These are phyloP conservation scores for Macrobrachium rosenbergii DNA, from an alignment of 1,140 invertebrate genomes.

Conservation along the genomic window DNA sequence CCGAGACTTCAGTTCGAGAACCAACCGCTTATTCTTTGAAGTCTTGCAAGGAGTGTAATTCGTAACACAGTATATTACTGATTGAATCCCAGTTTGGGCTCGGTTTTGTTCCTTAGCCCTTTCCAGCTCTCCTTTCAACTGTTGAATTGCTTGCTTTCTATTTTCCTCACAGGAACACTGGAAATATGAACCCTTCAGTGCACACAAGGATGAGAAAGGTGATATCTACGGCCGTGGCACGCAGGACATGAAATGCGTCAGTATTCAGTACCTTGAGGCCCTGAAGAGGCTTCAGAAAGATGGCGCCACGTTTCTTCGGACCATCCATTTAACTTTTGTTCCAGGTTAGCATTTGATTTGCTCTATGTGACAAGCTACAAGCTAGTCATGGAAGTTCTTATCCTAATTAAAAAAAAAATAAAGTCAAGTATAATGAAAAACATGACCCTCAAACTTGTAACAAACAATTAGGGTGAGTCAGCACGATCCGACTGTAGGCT, in stretches of 20 bases:
- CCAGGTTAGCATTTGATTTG: conserved; percentile 76
- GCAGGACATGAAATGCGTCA: conserved; percentile 89
- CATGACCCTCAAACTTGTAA: too few relatives aligned
- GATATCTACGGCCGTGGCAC: conserved; percentile 87
- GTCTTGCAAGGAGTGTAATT: too few relatives aligned
- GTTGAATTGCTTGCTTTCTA: too few relatives aligned
- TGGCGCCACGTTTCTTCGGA: conserved; percentile 72
- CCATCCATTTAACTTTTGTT: conserved; percentile 79
- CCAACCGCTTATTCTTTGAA: neutral
- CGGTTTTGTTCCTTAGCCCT: too few relatives aligned
- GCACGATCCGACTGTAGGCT: too few relatives aligned
- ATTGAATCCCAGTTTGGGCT: too few relatives aligned
- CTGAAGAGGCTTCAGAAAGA: conserved; percentile 78
- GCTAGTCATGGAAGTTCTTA: neutral
- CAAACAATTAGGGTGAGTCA: too few relatives aligned
- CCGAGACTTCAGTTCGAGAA: neutral
- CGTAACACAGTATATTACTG: too few relatives aligned
- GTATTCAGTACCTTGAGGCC: conserved; percentile 86
- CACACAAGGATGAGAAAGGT: conserved; percentile 81
- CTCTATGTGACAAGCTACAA: neutral
- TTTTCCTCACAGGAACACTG: conserved; percentile 79
- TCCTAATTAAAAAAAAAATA: neutral
- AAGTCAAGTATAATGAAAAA: neutral
- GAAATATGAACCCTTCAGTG: conserved; percentile 85
- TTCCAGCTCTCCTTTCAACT: too few relatives aligned